These are phyloP conservation scores for Euplexia lucipara DNA, from an alignment of 2,888 invertebrate species.

Conservation along the genomic window DNA sequence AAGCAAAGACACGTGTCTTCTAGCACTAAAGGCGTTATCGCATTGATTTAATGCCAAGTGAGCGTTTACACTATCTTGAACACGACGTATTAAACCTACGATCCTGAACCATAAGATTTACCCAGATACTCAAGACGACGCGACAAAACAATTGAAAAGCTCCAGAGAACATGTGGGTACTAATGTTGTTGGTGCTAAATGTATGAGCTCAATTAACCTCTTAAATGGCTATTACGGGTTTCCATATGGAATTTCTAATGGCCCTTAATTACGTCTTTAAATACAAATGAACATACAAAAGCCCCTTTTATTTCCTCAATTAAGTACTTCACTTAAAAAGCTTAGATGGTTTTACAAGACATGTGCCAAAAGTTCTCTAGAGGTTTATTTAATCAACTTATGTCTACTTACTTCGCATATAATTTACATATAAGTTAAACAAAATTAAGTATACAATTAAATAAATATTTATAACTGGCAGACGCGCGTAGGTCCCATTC, in stretches of 20 bases:
- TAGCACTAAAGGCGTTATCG: neutral
- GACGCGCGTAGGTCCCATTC: too few relatives aligned
- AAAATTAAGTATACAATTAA: too few relatives aligned
- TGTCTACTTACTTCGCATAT: neutral
- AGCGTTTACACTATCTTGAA: neutral
- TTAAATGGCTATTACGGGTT: constrained; percentile 9
- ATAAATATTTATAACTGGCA: too few relatives aligned
- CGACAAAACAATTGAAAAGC: neutral
- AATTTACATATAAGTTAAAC: too few relatives aligned
- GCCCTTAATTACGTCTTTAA: constrained; percentile 7
- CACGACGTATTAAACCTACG: neutral
- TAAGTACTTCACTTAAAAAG: constrained; percentile 19
- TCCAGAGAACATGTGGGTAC: neutral
- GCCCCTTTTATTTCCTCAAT: constrained; percentile 20
- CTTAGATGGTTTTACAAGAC: neutral
- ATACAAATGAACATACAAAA: neutral
- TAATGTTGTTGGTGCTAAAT: neutral
- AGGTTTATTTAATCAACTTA: constrained; percentile 3
- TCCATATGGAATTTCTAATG: neutral
- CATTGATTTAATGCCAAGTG: neutral
- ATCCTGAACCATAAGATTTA: neutral
- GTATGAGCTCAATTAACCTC: too few relatives aligned
- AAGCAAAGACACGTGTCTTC: neutral
- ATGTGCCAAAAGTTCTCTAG: constrained; percentile 12
- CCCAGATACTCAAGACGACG: neutral